phyloP scores from a whole-genome alignment of 2,797 vertebrate genomes.

The Halcyon badia region DNA sequence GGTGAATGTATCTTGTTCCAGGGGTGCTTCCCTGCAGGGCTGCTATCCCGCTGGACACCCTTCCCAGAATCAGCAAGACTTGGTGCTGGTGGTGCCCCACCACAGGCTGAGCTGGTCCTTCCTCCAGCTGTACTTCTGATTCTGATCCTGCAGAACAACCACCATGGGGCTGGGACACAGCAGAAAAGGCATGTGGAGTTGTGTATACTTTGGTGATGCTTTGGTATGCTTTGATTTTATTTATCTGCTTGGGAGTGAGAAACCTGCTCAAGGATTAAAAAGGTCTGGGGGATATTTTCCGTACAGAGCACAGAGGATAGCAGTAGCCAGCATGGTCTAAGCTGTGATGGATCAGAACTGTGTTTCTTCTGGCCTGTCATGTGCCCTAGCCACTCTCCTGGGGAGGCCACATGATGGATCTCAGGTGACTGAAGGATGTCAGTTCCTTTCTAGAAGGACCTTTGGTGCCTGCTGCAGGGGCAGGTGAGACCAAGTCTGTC shows the following conservation, averaged over 20 bases:
- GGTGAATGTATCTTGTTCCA: not conserved
- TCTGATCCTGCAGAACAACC: not conserved
- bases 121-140: not conserved
- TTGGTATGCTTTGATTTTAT: not conserved
- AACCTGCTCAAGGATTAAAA: not conserved
- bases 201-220: not conserved
- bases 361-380: not conserved
- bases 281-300: not conserved
- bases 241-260: not conserved
- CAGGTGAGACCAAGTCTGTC: not conserved
- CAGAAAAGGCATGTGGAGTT: not conserved
- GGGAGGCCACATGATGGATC: not conserved
- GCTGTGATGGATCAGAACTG: not conserved
- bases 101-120: not conserved
- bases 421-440: not conserved
- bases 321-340: not conserved
- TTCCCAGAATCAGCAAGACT: not conserved
- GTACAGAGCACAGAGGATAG: not conserved
- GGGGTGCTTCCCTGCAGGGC: not conserved
- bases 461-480: not conserved
- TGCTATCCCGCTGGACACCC: not conserved
- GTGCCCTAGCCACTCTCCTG: not conserved
- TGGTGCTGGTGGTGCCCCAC: not conserved
- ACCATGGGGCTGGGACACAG: fast-evolving
- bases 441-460: not conserved